These are phyloP conservation scores for Chloropsis cyanopogon DNA, from an alignment of 2,113 vertebrate genomes.

Conservation along the genomic window DNA sequence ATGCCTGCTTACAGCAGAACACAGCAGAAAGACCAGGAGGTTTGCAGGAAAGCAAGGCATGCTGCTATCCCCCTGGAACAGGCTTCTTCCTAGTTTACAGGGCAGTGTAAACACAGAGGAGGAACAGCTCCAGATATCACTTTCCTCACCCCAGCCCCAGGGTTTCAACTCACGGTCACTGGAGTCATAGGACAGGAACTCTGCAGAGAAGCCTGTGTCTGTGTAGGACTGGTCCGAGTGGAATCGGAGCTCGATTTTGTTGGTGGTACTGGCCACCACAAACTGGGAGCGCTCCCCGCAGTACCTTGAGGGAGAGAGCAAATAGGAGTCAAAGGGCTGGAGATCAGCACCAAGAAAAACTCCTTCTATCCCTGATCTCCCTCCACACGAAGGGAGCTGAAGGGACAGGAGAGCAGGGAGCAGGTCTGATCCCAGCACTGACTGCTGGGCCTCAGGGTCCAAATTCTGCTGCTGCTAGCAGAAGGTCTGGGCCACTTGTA, in stretches of 20 bases:
- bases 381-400: neutral
- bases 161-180: conserved; percentile 80
- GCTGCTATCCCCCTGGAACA: neutral
- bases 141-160: too few species aligned
- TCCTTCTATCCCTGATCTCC: neutral
- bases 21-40: neutral
- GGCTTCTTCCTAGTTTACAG: fast-evolving
- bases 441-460: neutral
- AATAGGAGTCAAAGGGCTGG: neutral
- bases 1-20: neutral
- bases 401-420: neutral
- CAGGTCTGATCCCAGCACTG: neutral
- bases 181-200: conserved; percentile 78
- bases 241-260: conserved; percentile 78
- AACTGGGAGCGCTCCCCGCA: conserved; percentile 76
- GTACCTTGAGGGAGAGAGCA: conserved; percentile 62
- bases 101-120: neutral
- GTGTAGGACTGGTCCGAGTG: conserved; percentile 82
- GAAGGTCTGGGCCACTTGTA: neutral
- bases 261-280: conserved; percentile 72
- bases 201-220: conserved; percentile 83
- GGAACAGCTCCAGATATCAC: neutral
- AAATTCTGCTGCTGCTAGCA: neutral
- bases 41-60: neutral
- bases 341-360: neutral